Conservation (phyloP, 2,113 vertebrate genomes). For the Oryctolagus cuniculus region DNA sequence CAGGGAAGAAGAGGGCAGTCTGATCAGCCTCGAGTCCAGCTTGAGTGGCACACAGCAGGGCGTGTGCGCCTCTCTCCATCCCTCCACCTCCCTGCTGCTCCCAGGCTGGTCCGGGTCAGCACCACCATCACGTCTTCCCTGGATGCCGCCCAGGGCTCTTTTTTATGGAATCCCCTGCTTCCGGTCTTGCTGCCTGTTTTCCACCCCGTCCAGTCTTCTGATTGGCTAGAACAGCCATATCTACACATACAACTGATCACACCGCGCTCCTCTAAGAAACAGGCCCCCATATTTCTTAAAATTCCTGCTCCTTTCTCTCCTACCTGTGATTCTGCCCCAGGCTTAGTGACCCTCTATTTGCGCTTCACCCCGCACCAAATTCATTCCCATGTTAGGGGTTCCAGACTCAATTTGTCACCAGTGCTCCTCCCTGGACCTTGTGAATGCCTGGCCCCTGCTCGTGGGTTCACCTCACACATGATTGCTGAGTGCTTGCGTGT, state of each 20-base stretch:
- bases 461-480: fast-evolving
- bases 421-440: not conserved
- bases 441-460: not conserved
- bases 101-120: too few relatives aligned
- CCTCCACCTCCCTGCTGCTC: not conserved
- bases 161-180: not conserved
- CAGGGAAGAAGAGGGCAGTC: too few relatives aligned
- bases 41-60: not conserved
- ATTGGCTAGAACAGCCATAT: too few relatives aligned
- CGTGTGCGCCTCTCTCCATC: fast-evolving
- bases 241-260: not conserved
- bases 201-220: fast-evolving
- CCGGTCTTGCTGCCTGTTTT: not conserved
- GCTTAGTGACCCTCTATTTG: not conserved
- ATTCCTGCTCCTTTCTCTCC: not conserved
- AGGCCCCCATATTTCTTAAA: not conserved
- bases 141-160: fast-evolving
- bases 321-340: not conserved
- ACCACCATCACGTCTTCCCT: fast-evolving
- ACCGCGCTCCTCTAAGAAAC: not conserved
- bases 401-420: not conserved
- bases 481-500: fast-evolving
- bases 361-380: not conserved
- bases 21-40: not conserved
- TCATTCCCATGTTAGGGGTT: not conserved